Evolutionary conservation across 2,113 vertebrate genomes (phyloP).

Genomic region (Proteles cristata): DNA sequence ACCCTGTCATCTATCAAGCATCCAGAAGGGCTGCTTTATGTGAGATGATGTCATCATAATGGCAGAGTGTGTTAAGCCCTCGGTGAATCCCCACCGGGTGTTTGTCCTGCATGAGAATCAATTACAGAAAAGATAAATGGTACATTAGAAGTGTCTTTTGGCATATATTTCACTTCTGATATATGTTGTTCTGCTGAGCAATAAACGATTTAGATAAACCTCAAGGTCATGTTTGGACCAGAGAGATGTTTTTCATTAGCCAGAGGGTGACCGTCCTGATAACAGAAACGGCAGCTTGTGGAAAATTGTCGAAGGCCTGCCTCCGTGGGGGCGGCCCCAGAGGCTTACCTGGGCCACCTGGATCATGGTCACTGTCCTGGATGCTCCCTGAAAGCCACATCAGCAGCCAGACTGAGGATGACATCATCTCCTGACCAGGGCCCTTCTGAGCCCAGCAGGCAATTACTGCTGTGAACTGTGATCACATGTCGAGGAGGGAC

Average conservation of each 20-base stretch:
- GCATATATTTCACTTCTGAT: slow-evolving; percentile 81
- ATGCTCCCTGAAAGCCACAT: slow-evolving; percentile 50
- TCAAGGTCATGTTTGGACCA: slow-evolving; percentile 78
- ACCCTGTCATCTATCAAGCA: slow-evolving; percentile 61
- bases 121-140: slow-evolving; percentile 81
- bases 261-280: slow-evolving; percentile 78
- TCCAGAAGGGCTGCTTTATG: slow-evolving; percentile 81
- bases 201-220: slow-evolving; percentile 83
- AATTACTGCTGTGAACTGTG: slow-evolving; percentile 63
- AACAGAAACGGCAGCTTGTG: slow-evolving; percentile 69
- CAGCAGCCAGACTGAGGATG: slow-evolving; percentile 57
- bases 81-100: slow-evolving; percentile 68
- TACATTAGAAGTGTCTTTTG: slow-evolving; percentile 82
- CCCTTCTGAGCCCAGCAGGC: slow-evolving; percentile 67
- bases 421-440: slow-evolving; percentile 55
- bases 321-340: not conserved
- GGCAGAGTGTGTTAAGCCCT: slow-evolving; percentile 75
- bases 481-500: slow-evolving; percentile 56
- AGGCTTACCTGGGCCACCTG: slow-evolving; percentile 42
- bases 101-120: slow-evolving; percentile 85
- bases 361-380: rapidly evolving
- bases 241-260: slow-evolving; percentile 83
- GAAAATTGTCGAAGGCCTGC: slow-evolving; percentile 59
- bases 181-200: slow-evolving; percentile 79
- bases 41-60: slow-evolving; percentile 78